Evolutionary conservation across 2,797 vertebrate genomes (phyloP), one percentile per base, ranked within the genome.

Genomic region (Cossypha polioptera): DNA sequence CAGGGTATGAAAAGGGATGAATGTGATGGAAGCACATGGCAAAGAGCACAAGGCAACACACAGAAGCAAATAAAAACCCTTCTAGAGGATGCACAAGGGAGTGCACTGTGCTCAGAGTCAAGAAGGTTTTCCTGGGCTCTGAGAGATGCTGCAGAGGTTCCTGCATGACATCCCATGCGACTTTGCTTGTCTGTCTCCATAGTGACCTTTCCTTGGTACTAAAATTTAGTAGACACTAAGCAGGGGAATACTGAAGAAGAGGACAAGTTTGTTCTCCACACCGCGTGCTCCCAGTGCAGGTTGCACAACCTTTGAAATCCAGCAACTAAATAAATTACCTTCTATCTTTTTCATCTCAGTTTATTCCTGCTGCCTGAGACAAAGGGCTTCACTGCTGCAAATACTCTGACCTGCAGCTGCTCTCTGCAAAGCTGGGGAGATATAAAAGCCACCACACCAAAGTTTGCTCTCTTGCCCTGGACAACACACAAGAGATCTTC

Each of bases 391-490:
- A 11, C 55, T 89, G 51, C 69, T 78, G 55, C 2, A 4, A 85
- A 61, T 9, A 45, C 58, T 55, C 47, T 18, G 4, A 65, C 63
- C 67, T 40, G 72, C 75, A 88, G 65, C 75, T 77, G 67, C 47
- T 25, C 55, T 33, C 35, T 43, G 82, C 45, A 57, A 69, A 77
- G 57, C 54, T 76, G 22, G 29, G 42, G 42, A 78, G 80, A 78
- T 61, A 62, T 11, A 89, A 89, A 79, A 95, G 58, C 87, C 62
- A 86, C 84, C 59, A 53, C 87, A 82, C 65, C 76, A 59, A 88
- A 83, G 65, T 48, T 42, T 2, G 10, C 36, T 54, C 40, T 77
- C 54, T 26, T 45, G 79, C 20, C 62, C 80, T 2, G 43, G 36
- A 73, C 53, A 76, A 50, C 38, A 48, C 57, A 48, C 1, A 2